Percentiles rank a stretch among this genome's conserved stretches.
Evolutionary conservation across 2,113 vertebrate species (phyloP).

Genomic region (Odocoileus virginianus): DNA sequence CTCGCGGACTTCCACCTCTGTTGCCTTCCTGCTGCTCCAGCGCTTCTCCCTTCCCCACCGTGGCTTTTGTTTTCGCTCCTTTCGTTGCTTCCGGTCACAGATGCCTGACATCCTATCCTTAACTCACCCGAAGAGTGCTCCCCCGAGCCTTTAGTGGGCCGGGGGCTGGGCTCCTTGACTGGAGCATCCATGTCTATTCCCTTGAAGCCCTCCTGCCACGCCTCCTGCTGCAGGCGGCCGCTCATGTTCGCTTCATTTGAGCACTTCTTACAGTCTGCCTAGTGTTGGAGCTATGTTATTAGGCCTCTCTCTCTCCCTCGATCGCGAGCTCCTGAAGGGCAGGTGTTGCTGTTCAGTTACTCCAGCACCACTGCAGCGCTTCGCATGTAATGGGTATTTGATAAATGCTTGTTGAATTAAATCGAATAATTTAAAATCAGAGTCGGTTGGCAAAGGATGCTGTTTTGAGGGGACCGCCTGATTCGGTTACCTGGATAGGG

Average conservation of each 20-base stretch:
- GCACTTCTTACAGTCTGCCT: not conserved
- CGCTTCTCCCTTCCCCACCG: not conserved
- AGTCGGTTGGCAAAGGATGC: slow-evolving; percentile 38
- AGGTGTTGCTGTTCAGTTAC: not conserved
- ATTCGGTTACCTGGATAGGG: slow-evolving; percentile 41
- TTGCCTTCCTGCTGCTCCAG: not conserved
- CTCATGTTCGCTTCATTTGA: not conserved
- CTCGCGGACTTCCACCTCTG: not conserved
- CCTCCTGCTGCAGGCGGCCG: not conserved
- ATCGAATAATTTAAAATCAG: slow-evolving; percentile 57
- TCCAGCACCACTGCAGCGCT: not conserved
- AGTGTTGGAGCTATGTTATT: not conserved
- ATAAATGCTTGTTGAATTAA: slow-evolving; percentile 38
- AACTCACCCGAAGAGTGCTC: not conserved
- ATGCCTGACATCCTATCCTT: not conserved
- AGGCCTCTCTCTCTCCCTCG: not conserved
- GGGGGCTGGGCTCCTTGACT: not conserved
- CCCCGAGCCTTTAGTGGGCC: not conserved
- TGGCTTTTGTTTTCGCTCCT: not conserved
- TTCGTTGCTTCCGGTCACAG: not conserved
- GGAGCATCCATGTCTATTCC: not conserved
- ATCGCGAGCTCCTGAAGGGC: not conserved
- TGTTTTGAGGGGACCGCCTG: not conserved
- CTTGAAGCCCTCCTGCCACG: not conserved
- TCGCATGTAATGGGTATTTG: not conserved